Evolutionary conservation across 1,140 invertebrate species (phyloP).

Genomic region (Atta cephalotes): DNA sequence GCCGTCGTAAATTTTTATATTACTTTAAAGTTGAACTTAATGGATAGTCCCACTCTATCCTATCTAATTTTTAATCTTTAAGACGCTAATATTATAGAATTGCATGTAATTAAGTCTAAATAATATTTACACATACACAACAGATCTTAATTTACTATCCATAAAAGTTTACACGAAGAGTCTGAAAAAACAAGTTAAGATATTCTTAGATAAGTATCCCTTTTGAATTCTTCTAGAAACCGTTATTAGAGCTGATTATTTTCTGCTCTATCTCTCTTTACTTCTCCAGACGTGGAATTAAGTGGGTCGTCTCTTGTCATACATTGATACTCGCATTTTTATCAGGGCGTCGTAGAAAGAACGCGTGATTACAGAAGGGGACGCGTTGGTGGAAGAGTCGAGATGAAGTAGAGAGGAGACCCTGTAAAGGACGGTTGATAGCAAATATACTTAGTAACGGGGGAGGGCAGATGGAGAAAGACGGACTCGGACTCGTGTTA

Average conservation of each 20-base stretch:
- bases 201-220: background rate
- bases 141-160: background rate
- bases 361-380: constrained; percentile 8
- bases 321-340: constrained; percentile 35
- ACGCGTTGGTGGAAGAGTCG: background rate
- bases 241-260: constrained; percentile 20
- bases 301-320: background rate
- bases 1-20: no score
- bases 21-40: no score
- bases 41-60: no score
- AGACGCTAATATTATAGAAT: background rate
- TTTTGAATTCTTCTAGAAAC: background rate
- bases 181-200: background rate
- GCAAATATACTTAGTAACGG: constrained; percentile 31
- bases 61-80: background rate
- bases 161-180: background rate
- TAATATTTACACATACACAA: background rate
- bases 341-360: constrained; percentile 18
- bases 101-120: no score
- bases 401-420: constrained; percentile 26
- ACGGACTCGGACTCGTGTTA: constrained; percentile 60
- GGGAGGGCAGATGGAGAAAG: constrained; percentile 22
- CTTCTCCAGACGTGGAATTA: background rate
- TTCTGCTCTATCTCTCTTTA: background rate
- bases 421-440: constrained; percentile 24